These are phyloP conservation scores for Distichodus sexfasciatus DNA, from an alignment of 2,797 vertebrate genomes.

Conservation along the genomic window DNA sequence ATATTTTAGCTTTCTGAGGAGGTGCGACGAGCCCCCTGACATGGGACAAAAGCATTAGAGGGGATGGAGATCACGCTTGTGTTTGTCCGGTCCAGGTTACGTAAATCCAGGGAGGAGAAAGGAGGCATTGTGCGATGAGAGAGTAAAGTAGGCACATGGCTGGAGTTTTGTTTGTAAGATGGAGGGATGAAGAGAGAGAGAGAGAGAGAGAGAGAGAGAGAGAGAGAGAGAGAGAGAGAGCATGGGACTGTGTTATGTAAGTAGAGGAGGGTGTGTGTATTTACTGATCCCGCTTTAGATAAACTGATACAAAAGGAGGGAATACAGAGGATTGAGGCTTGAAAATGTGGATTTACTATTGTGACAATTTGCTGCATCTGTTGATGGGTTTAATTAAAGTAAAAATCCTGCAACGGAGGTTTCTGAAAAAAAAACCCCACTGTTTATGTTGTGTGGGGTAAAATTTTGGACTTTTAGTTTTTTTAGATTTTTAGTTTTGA, in stretches of 20 bases:
- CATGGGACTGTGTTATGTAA: constrained; percentile 27
- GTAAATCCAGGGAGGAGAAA: constrained; percentile 40
- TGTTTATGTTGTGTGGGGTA: too few relatives aligned
- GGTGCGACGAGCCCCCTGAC: constrained; percentile 1
- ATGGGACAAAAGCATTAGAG: constrained; percentile 39
- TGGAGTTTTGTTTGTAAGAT: constrained; percentile 53
- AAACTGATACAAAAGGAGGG: neutral
- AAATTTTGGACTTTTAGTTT: too few relatives aligned
- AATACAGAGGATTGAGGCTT: neutral
- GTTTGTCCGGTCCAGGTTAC: constrained; percentile 15
- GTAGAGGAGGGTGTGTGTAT: constrained; percentile 10
- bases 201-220: constrained; percentile 26
- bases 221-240: constrained; percentile 32
- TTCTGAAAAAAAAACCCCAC: too few relatives aligned
- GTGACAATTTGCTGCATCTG: too few relatives aligned
- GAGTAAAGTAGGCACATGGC: constrained; percentile 41
- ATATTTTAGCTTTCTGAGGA: too few relatives aligned
- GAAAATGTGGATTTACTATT: too few relatives aligned
- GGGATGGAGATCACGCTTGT: constrained; percentile 23
- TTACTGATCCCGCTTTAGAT: neutral
- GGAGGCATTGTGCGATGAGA: constrained; percentile 31
- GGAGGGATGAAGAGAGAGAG: constrained; percentile 42
- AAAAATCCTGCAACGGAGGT: too few relatives aligned
- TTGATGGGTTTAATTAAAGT: too few relatives aligned
- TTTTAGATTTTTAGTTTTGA: too few relatives aligned